phyloP scores from a whole-genome alignment of 2,113 vertebrate species.

The Callipepla californica region DNA sequence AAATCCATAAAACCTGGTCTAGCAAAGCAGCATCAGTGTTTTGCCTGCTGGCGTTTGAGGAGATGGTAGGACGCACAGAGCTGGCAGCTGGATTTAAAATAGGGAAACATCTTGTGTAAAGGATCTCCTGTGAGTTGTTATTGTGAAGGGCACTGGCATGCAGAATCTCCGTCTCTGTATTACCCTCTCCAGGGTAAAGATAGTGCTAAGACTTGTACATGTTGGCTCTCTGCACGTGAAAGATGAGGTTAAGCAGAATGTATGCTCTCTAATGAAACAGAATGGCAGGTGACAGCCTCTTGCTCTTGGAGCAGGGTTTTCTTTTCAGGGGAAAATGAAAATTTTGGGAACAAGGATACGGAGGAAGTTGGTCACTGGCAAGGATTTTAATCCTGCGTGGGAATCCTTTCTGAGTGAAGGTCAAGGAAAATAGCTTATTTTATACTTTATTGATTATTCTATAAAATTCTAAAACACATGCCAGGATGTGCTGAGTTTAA shows the following conservation, averaged over 20 bases:
- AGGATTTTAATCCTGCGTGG: background rate
- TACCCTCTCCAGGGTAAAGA: background rate
- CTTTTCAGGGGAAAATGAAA: background rate
- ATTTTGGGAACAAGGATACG: background rate
- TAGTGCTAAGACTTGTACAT: background rate
- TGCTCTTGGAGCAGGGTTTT: background rate
- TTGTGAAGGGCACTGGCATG: background rate
- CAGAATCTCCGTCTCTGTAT: background rate
- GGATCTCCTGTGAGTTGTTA: background rate
- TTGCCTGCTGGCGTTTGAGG: background rate
- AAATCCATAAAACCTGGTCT: background rate
- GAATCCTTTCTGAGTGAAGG: background rate
- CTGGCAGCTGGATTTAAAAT: background rate
- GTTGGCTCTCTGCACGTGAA: background rate
- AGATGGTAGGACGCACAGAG: background rate
- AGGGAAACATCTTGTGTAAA: background rate
- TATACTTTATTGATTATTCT: background rate
- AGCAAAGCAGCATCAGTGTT: constrained; percentile 16
- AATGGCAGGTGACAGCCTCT: background rate
- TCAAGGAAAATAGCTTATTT: background rate
- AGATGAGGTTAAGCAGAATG: background rate
- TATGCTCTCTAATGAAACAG: background rate
- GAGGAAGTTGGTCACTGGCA: background rate
- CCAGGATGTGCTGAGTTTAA: background rate
- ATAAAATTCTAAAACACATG: background rate